Evolutionary conservation across 2,888 invertebrate genomes (phyloP).

Genomic region (Hyles lineata): DNA sequence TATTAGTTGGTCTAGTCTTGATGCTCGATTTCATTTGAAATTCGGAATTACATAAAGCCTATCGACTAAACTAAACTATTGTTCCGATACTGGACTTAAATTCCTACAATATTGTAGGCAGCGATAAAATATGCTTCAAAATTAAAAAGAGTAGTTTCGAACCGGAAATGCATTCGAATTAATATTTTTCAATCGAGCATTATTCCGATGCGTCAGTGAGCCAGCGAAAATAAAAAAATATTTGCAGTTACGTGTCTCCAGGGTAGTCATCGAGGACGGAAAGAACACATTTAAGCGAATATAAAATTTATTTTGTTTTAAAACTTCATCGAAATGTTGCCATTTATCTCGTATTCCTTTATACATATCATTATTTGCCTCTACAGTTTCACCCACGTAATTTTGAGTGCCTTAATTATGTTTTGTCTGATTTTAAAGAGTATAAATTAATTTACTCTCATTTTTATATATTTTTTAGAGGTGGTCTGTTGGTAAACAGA

Average conservation of each 20-base stretch:
- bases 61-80: too few species aligned
- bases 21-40: too few species aligned
- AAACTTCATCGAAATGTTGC: not conserved
- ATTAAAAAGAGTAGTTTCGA: not conserved
- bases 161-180: not conserved
- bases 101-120: too few species aligned
- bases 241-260: constrained; percentile 11
- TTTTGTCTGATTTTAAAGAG: too few species aligned
- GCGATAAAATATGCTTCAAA: not conserved
- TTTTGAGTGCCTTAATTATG: too few species aligned
- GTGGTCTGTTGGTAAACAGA: too few species aligned
- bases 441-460: too few species aligned
- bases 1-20: not conserved
- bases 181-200: not conserved
- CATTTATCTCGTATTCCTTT: not conserved
- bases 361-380: not conserved
- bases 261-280: constrained; percentile 5
- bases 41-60: too few species aligned
- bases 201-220: not conserved
- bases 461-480: too few species aligned
- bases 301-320: not conserved
- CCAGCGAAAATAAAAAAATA: not conserved
- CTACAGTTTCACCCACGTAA: too few species aligned
- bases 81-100: too few species aligned
- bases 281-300: constrained; percentile 1